These are phyloP conservation scores for Chaetoderma sp. DNA, from an alignment of 2,888 invertebrate species.

Conservation along the genomic window DNA sequence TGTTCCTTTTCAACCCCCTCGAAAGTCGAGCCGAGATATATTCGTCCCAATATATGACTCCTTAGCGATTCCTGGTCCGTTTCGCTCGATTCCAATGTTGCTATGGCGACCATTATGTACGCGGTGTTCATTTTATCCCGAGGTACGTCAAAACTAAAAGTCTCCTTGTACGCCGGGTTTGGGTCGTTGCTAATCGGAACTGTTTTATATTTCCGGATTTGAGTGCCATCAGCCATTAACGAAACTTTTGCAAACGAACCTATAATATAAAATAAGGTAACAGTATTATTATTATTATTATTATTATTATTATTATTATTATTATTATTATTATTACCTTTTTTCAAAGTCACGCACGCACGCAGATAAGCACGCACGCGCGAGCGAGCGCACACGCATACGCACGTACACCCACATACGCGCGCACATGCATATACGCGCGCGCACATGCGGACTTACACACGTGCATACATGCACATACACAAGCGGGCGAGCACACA, in stretches of 20 bases:
- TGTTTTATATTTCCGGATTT: slow-evolving; percentile 55
- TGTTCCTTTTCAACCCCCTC: slow-evolving; percentile 47
- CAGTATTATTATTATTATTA: no score
- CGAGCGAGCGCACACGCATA: no score
- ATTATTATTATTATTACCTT: no score
- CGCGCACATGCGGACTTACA: no score
- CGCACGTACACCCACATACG: no score
- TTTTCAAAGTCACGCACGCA: no score
- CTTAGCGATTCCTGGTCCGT: slow-evolving; percentile 30
- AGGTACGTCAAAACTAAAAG: slow-evolving; percentile 58
- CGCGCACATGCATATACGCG: no score
- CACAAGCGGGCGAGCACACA: no score
- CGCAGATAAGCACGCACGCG: no score
- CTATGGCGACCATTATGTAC: slow-evolving; percentile 50
- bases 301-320: no score
- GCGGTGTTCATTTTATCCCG: slow-evolving; percentile 50
- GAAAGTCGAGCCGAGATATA: slow-evolving; percentile 55
- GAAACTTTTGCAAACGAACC: slow-evolving; percentile 50
- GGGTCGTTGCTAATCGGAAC: slow-evolving; percentile 40
- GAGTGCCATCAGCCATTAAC: slow-evolving; percentile 57
- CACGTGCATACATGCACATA: no score
- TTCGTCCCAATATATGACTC: slow-evolving; percentile 47
- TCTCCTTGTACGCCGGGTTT: slow-evolving; percentile 55
- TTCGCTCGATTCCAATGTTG: slow-evolving; percentile 32
- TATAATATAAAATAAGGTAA: slow-evolving; percentile 33